Evolutionary conservation across 2,888 invertebrate genomes (phyloP), one percentile per base, ranked within the genome.

Genomic region (Flexamia atlantica): DNA sequence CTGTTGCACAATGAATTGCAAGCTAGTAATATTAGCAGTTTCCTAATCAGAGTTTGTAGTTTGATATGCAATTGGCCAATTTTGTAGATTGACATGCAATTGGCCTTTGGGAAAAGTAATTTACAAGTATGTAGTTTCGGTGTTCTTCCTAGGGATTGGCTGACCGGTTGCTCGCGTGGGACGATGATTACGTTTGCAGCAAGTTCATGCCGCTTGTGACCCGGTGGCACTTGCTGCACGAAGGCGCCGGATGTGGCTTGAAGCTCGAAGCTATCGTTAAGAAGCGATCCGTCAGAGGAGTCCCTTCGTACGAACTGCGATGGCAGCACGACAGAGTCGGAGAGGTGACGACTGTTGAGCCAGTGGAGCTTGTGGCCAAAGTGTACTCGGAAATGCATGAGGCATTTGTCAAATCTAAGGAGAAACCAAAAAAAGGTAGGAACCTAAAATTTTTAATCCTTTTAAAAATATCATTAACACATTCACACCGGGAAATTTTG

Each of bases 151-250:
- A 95, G 95, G 93, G 93, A 90, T 92, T 95, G 86, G 93, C 95
- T 90, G 91, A 91, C 0, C 91, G 91, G 84, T 93, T 94, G 87
- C 89, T 97, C 81, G 92, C 93, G 86, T 97, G 97, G 97, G 92
- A 94, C 1, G 93, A 95, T 88, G 91, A 94, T 40, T 96, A 97
- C 89, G 92, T 94, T 53, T 94, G 96, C 86, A 94, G 95, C 88
- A 97, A 96, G 89, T 94, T 96, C 87, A 91, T 96, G 84, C 95
- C 96, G 0, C 89, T 97, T 64, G 89, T 95, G 28, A 95, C 95
- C 0, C 92, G 96, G 87, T 96, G 96, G 96, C 95, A 96, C 88
- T 90, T 95, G 32, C 89, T 92, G 85, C 91, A 93, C 90, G 87
- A 84, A 36, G 85, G 84, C 72, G 81, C 72, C 70, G 32, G 42